Evolutionary conservation across 37 sponge, comb jelly and placozoan genomes (phyloP), one percentile per base, ranked within the genome.

Genomic region (Bolinopsis microptera): DNA sequence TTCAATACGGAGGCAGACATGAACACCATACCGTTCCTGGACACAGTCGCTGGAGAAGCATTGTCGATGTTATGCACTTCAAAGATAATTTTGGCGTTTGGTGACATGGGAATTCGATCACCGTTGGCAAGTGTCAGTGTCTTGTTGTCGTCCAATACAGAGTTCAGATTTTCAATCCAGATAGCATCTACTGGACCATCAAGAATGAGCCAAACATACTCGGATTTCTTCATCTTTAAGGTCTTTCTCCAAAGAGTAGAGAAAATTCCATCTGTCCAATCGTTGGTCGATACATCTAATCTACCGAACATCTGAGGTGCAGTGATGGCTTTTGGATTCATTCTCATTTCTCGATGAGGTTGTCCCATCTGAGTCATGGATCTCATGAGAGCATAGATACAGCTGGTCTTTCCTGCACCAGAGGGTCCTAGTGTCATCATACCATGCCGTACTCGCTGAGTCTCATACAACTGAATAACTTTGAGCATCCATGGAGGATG

Each of bases 181-280:
- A 98, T 92, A 27, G 99, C 95, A 94, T 98, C 99, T 93, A 98
- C 99, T 38, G 99, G 99, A 0, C 99, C 99, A 94, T 98, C 99
- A 90, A 98, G 86, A 33, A 98, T 82, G 48, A 98, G 94, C 99
- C 99, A 98, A 28, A 98, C 95, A 88, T 97, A 97, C 94, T 98
- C 99, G 26, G 96, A 95, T 76, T 97, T 96, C 96, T 98, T 98
- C 69, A 95, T 94, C 93, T 97, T 96, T 93, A 96, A 97, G 1
- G 99, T 96, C 40, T 96, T 83, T 39, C 99, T 92, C 99, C 99
- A 98, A n/a, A 98, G 95, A 38, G 99, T 98, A 72, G 99, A 98
- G 97, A 98, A 98, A 67, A 98, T 98, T 34, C 99, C 99, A 90
- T 98, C 99, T 32, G 99, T 98, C 99, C 99, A 98, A 86, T 98